These are phyloP conservation scores for Monomorium pharaonis DNA, from an alignment of 1,140 invertebrate species.

Conservation along the genomic window DNA sequence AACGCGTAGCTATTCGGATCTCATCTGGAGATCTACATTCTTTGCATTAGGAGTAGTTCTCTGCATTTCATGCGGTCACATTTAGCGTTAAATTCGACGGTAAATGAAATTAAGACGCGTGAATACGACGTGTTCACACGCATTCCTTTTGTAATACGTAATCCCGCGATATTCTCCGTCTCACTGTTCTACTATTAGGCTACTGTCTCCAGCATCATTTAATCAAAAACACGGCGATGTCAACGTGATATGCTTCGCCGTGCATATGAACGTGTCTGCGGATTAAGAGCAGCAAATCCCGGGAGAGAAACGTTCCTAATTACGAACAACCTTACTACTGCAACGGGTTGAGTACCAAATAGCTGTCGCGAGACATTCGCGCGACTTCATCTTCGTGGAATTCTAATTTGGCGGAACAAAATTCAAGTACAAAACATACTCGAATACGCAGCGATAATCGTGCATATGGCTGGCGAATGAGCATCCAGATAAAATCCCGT, in stretches of 20 bases:
- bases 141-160: neutral
- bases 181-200: neutral
- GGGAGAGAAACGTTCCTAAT: constrained; percentile 29
- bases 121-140: neutral
- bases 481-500: neutral
- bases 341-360: constrained; percentile 5
- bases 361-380: neutral
- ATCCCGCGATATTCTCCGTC: neutral
- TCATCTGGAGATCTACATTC: neutral
- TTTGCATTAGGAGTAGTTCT: neutral
- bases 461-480: neutral
- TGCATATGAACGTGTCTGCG: constrained; percentile 5
- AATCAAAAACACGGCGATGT: constrained; percentile 22
- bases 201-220: neutral
- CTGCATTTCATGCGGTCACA: neutral
- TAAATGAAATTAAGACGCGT: constrained; percentile 28
- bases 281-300: constrained; percentile 34
- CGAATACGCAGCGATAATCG: neutral
- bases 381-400: neutral
- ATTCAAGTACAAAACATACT: neutral
- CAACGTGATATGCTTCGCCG: constrained; percentile 1
- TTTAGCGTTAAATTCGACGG: neutral
- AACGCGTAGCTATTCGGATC: neutral
- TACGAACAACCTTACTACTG: constrained; percentile 4
- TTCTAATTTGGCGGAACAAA: neutral